Evolutionary conservation across 1,140 invertebrate species (phyloP), one percentile per base, ranked within the genome.

Genomic region (Drosophila mojavensis): DNA sequence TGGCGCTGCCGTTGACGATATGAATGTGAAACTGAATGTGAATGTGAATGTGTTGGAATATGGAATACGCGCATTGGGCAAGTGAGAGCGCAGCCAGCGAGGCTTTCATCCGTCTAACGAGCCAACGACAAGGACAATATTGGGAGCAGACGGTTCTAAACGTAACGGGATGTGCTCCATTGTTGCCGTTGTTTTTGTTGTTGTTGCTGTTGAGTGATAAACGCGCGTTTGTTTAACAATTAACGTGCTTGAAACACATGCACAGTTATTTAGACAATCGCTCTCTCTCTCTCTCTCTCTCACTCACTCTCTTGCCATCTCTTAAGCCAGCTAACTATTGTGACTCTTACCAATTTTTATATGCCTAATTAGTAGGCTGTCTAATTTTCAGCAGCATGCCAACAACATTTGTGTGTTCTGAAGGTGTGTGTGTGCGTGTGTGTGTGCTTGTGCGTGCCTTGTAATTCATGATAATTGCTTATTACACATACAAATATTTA

Each of bases 211-310:
- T 51, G 78, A 79, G 79, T 86, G 82, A 86, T 86, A 86, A 86
- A 79, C 83, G 82, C 67, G 69, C 83, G 77, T 86, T 86, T 86
- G 83, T 77, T 82, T 88, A 86, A 82, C 83, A 86, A 86, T 86
- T 86, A 86, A 82, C 79, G 69, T 79, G 68, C 71, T 65, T 74
- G 82, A 64, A 75, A 71, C 82, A 86, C 75, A 76, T 73, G 65
- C 82, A 78, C 54, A 73, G 30, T 66, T 61, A 81, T 64, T 78
- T 75, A 69, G 80, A 51, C 62, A 45, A 54, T 28, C 39, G 20
- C 2, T 24, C 2, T 24, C 20, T 24, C 66, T 13, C 7, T 15
- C 33, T 6, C 33, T 39, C 50, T 50, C 20, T 3, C 10, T 9
- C 58, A 10, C 39, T 36, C 10, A 6, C 20, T 26, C 39, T 30